Conservation (phyloP, 1,140 invertebrate genomes). For the Caenorhabditis briggsae region DNA sequence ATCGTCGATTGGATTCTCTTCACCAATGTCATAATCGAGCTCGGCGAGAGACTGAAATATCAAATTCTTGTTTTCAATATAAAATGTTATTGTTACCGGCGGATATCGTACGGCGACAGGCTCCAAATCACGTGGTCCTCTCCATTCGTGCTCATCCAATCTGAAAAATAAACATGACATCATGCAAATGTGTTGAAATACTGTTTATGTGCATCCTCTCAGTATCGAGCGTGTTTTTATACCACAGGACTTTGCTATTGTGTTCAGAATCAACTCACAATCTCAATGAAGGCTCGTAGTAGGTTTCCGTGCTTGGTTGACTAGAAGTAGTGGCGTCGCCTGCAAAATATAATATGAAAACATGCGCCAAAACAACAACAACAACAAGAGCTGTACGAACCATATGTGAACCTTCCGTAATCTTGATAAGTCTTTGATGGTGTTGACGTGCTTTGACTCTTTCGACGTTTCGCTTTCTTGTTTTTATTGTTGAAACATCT, state of each 20-base stretch:
- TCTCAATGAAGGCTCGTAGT: slow-evolving; percentile 60
- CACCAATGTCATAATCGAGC: slow-evolving; percentile 55
- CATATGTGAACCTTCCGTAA: slow-evolving; percentile 42
- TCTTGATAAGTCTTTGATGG: slow-evolving; percentile 39
- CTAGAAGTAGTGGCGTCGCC: neutral
- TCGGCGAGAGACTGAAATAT: slow-evolving; percentile 34
- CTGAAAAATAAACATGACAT: slow-evolving; percentile 30
- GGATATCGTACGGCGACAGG: slow-evolving; percentile 14
- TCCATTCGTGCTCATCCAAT: slow-evolving; percentile 57
- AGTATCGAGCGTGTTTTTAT: neutral
- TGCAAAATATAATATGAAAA: neutral
- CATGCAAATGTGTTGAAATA: neutral
- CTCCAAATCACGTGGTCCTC: slow-evolving; percentile 39
- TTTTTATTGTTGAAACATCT: slow-evolving; percentile 48
- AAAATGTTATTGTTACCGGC: neutral
- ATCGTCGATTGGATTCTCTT: slow-evolving; percentile 57
- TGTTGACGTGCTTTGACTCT: slow-evolving; percentile 14
- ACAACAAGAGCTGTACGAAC: slow-evolving; percentile 2
- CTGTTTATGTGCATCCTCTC: slow-evolving; percentile 1
- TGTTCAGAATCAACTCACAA: slow-evolving; percentile 56
- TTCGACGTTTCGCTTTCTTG: slow-evolving; percentile 39
- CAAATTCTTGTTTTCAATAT: neutral
- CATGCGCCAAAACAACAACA: neutral
- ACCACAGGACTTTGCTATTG: neutral
- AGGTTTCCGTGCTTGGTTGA: slow-evolving; percentile 56